Percentiles rank a stretch among this genome's conserved stretches.
Conservation (phyloP, 2,113 vertebrate species). For the Passer montanus region DNA sequence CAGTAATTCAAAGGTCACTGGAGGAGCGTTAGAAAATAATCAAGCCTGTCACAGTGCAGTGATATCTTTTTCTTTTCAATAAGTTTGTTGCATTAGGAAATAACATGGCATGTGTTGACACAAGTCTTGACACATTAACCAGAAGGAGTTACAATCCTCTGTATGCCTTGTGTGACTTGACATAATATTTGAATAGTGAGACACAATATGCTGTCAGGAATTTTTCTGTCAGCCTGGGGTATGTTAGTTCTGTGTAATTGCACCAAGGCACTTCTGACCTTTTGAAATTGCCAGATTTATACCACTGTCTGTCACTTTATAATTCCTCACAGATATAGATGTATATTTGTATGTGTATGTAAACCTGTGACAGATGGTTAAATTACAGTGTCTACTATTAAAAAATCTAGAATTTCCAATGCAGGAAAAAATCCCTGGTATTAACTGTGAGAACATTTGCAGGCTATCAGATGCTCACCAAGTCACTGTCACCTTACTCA, state of each 20-base stretch:
- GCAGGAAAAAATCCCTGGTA: not conserved
- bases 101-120: not conserved
- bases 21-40: not conserved
- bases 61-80: not conserved
- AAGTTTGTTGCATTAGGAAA: not conserved
- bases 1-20: not conserved
- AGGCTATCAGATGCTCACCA: not conserved
- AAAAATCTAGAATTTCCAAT: not conserved
- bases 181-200: not conserved
- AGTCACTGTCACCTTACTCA: not conserved
- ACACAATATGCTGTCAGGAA: not conserved
- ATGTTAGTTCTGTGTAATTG: not conserved
- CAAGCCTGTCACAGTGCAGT: not conserved
- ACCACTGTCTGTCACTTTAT: not conserved
- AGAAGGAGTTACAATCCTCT: not conserved
- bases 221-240: not conserved
- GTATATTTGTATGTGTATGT: not conserved
- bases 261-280: not conserved
- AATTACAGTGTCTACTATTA: not conserved
- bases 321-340: not conserved
- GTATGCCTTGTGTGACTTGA: not conserved
- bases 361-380: not conserved
- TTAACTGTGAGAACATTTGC: not conserved
- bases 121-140: conserved; percentile 15
- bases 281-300: not conserved